Percentiles rank a stretch among this genome's conserved stretches.
phyloP scores from a whole-genome alignment of 2,888 invertebrate genomes.

The Heliconius hortense region DNA sequence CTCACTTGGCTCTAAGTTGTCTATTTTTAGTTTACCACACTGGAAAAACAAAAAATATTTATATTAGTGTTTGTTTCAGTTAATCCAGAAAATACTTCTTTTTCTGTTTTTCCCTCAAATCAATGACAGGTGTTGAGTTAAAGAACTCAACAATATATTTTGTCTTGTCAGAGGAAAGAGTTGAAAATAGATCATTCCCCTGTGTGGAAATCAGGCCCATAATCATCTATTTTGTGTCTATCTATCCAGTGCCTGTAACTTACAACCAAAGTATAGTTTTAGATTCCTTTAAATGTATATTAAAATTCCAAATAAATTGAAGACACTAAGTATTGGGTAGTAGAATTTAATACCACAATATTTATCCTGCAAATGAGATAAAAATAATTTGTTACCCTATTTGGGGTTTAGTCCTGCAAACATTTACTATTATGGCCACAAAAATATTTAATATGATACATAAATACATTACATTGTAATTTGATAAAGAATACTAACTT shows the following conservation, averaged over 20 bases:
- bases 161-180: too few relatives aligned
- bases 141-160: neutral
- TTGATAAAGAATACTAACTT: constrained; percentile 74
- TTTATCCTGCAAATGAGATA: neutral
- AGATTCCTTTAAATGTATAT: too few relatives aligned
- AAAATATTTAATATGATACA: too few relatives aligned
- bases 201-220: too few relatives aligned
- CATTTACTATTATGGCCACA: too few relatives aligned
- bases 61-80: neutral
- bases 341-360: neutral
- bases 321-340: too few relatives aligned
- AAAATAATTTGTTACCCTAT: neutral
- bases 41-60: constrained; percentile 54
- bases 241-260: too few relatives aligned
- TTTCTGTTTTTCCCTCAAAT: neutral
- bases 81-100: neutral
- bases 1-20: constrained; percentile 88
- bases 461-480: neutral
- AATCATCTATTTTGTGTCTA: too few relatives aligned
- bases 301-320: too few relatives aligned
- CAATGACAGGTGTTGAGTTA: neutral
- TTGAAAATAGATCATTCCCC: too few relatives aligned
- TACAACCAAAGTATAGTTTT: too few relatives aligned
- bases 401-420: too few relatives aligned
- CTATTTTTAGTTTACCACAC: constrained; percentile 89